Percentiles rank a stretch among this genome's conserved stretches.
These are phyloP conservation scores for Smittia sp. DNA, from an alignment of 2,888 invertebrate genomes.

Conservation along the genomic window DNA sequence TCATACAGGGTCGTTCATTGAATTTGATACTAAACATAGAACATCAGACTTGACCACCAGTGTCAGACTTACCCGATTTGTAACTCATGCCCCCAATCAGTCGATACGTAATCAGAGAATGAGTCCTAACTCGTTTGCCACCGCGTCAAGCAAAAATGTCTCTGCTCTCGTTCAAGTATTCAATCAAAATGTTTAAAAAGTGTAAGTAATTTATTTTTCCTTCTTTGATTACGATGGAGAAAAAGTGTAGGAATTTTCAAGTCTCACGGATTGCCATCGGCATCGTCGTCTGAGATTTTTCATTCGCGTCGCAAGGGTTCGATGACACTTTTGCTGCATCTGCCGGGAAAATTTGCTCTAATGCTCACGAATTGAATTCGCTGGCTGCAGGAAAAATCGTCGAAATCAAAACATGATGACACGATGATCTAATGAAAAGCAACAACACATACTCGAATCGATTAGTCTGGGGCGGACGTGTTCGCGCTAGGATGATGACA, in stretches of 20 bases:
- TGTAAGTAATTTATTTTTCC: slow-evolving; percentile 32
- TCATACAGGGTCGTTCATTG: no score
- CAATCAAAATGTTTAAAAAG: slow-evolving; percentile 40
- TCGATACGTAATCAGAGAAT: no score
- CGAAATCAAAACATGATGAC: slow-evolving; percentile 18
- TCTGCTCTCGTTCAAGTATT: slow-evolving; percentile 10
- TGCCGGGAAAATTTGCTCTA: neutral
- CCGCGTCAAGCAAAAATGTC: neutral
- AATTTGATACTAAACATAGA: no score
- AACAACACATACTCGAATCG: slow-evolving; percentile 9
- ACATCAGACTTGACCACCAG: no score
- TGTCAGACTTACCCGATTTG: no score
- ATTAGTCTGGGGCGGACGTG: neutral
- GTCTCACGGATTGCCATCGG: slow-evolving; percentile 25
- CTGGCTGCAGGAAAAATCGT: neutral
- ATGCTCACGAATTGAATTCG: neutral
- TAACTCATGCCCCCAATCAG: no score
- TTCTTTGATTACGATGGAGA: slow-evolving; percentile 18
- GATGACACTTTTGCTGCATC: slow-evolving; percentile 30
- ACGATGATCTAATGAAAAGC: slow-evolving; percentile 24
- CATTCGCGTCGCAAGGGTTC: neutral
- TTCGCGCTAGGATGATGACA: neutral
- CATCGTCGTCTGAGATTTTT: neutral
- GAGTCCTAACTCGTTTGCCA: neutral
- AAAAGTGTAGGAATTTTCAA: slow-evolving; percentile 29